Conservation (phyloP, 2,888 invertebrate species). For the Didymodactylos carnosus region DNA sequence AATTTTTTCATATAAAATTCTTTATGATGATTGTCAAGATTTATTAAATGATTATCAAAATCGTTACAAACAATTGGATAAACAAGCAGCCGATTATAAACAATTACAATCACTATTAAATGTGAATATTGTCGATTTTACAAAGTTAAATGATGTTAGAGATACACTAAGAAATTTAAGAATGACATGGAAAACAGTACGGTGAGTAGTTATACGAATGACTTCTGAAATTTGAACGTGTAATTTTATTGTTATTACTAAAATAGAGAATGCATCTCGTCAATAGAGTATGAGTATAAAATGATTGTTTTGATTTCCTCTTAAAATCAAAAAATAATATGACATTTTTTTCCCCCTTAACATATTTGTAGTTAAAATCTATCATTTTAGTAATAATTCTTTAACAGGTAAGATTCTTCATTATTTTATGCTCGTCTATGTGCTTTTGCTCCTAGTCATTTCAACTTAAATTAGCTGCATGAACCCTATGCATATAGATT, state of each 20-base stretch:
- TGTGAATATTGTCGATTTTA: constrained; percentile 29
- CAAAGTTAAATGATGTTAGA: constrained; percentile 18
- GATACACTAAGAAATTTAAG: constrained; percentile 1
- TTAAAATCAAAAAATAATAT: background rate
- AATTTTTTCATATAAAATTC: constrained; percentile 27
- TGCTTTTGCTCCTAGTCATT: too few species aligned
- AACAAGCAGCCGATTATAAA: constrained; percentile 32
- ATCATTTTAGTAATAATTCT: too few species aligned
- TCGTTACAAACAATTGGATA: constrained; percentile 26
- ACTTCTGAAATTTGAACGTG: background rate
- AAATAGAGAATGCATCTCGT: background rate
- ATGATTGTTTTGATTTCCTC: background rate
- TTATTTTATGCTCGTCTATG: too few species aligned
- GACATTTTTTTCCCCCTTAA: background rate
- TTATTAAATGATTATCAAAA: constrained; percentile 27
- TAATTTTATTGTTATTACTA: too few species aligned
- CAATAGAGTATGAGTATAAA: background rate
- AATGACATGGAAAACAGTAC: constrained; percentile 7
- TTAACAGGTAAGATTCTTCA: too few species aligned
- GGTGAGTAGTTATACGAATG: background rate
- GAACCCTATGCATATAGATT: too few species aligned
- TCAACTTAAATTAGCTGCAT: too few species aligned
- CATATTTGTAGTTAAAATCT: too few species aligned
- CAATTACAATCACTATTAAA: constrained; percentile 32
- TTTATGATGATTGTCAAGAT: constrained; percentile 23